A percentile compares a stretch with the other conserved stretches of the same genome.
Evolutionary conservation across 2,888 invertebrate genomes (phyloP).

Genomic region (Ptychoptera albimana): DNA sequence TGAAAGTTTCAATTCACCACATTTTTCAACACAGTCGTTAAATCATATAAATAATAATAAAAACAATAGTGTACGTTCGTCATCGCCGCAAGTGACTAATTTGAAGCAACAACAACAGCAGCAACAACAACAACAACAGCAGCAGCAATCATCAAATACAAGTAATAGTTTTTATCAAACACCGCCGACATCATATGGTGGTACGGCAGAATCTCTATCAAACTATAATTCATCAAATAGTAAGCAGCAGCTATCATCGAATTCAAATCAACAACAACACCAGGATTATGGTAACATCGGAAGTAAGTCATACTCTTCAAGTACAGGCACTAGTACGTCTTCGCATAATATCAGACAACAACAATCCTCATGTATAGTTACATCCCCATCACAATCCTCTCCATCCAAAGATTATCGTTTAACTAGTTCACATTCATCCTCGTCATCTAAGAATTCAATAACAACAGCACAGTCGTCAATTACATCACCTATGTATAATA

Average conservation of each 20-base stretch:
- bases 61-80: constrained; percentile 35
- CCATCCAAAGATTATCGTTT: constrained; percentile 45
- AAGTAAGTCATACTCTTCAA: constrained; percentile 12
- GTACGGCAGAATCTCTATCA: constrained; percentile 1
- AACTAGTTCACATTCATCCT: constrained; percentile 36
- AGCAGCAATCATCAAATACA: constrained; percentile 14
- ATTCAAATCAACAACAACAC: constrained; percentile 1
- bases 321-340: constrained; percentile 39
- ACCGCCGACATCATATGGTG: constrained; percentile 4
- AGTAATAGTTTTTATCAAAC: constrained; percentile 3
- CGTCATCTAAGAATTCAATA: not conserved
- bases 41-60: constrained; percentile 33
- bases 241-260: constrained; percentile 1
- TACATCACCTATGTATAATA: constrained; percentile 4
- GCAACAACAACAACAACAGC: constrained; percentile 21
- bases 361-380: constrained; percentile 52
- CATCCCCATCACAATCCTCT: constrained; percentile 38
- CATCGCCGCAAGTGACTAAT: constrained; percentile 33
- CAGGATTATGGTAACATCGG: constrained; percentile 1
- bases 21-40: constrained; percentile 28
- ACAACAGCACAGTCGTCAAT: not conserved
- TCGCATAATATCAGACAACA: constrained; percentile 36
- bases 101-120: constrained; percentile 15
- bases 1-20: constrained; percentile 56
- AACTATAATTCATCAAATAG: constrained; percentile 1